These are phyloP conservation scores for Nymphalis c-album DNA, from an alignment of 2,888 invertebrate genomes.

Conservation along the genomic window DNA sequence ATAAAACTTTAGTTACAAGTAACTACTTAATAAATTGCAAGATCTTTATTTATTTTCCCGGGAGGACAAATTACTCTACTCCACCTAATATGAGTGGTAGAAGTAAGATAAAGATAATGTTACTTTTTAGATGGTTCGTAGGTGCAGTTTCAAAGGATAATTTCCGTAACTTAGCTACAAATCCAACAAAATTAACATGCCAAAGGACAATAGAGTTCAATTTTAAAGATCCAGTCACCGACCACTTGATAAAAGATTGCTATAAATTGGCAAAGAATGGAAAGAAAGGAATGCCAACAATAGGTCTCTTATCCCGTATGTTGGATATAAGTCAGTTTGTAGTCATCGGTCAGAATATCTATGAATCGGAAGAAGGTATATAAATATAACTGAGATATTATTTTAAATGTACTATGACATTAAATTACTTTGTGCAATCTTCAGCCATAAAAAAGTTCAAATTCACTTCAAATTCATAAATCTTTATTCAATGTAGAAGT, in stretches of 20 bases:
- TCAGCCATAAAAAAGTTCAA: too few relatives aligned
- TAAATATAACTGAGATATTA: slow-evolving; percentile 53
- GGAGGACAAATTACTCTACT: too few relatives aligned
- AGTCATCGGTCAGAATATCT: slow-evolving; percentile 70
- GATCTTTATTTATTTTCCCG: too few relatives aligned
- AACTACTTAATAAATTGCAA: not conserved
- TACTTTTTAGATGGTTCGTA: slow-evolving; percentile 39
- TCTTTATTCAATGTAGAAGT: too few relatives aligned
- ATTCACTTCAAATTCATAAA: too few relatives aligned
- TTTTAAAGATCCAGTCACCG: slow-evolving; percentile 49
- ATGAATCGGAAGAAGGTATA: slow-evolving; percentile 28
- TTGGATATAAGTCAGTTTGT: slow-evolving; percentile 88
- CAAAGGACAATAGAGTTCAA: slow-evolving; percentile 77
- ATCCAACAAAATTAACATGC: slow-evolving; percentile 44
- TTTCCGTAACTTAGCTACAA: slow-evolving; percentile 72
- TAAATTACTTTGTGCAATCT: too few relatives aligned
- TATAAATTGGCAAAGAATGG: slow-evolving; percentile 74
- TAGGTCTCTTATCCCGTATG: slow-evolving; percentile 87
- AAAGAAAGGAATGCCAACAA: slow-evolving; percentile 60
- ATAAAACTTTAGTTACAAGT: not conserved
- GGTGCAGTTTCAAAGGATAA: slow-evolving; percentile 61
- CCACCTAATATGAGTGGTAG: too few relatives aligned
- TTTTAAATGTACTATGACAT: not conserved
- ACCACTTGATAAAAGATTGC: slow-evolving; percentile 85
- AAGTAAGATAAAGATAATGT: not conserved